Conservation (phyloP, 2,113 vertebrate species). For the Desmodus rotundus region DNA sequence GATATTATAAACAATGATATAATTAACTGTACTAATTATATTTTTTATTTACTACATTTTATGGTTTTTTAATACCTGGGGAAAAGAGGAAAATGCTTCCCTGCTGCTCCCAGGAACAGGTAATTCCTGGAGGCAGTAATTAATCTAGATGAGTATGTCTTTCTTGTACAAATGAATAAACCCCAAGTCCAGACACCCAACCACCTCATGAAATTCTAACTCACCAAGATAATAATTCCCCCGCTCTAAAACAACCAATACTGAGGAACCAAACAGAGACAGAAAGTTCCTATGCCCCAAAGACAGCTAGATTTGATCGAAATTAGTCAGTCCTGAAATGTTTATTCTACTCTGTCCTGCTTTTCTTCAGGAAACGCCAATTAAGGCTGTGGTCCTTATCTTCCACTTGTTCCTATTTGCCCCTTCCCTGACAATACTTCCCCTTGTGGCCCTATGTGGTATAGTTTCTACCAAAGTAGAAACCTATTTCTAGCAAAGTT, state of each 20-base stretch:
- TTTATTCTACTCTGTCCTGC: background rate
- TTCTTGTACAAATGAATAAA: background rate
- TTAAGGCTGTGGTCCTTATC: no score
- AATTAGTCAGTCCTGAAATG: background rate
- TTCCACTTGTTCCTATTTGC: background rate
- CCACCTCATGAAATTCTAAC: background rate
- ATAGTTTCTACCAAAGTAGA: no score
- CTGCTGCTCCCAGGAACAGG: background rate
- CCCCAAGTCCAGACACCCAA: background rate
- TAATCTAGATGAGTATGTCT: background rate
- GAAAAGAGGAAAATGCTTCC: background rate
- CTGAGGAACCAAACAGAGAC: background rate
- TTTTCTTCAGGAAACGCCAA: background rate
- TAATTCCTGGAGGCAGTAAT: background rate
- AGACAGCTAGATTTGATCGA: background rate
- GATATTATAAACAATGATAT: background rate
- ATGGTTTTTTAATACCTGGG: no score
- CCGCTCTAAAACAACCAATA: background rate
- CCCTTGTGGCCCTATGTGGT: background rate
- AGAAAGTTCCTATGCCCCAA: background rate
- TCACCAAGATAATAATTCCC: background rate
- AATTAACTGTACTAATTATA: background rate
- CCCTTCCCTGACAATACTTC: background rate
- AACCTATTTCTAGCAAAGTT: background rate
- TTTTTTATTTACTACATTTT: background rate